Evolutionary conservation across 2,888 invertebrate species (phyloP).

Genomic region (Monopis laevigella): DNA sequence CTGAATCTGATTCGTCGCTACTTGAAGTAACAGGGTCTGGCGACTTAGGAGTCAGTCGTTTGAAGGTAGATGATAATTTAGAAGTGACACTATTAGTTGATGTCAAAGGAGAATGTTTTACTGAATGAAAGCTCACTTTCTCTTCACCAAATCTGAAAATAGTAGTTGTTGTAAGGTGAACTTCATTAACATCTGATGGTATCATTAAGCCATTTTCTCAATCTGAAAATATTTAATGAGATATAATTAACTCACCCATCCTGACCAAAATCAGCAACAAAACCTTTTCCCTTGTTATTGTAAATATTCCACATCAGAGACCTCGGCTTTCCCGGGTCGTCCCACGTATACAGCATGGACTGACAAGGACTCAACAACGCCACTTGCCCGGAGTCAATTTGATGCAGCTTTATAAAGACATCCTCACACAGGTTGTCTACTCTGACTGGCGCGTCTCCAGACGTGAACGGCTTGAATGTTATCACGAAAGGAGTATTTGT

Average conservation of each 20-base stretch:
- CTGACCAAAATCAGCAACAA: constrained; percentile 75
- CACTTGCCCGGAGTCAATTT: constrained; percentile 64
- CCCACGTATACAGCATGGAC: constrained; percentile 85
- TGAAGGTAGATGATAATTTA: constrained; percentile 63
- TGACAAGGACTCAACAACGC: constrained; percentile 80
- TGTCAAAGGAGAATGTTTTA: constrained; percentile 63
- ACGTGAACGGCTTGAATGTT: constrained; percentile 76
- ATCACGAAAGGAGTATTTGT: constrained; percentile 77
- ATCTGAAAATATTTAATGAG: too few species aligned
- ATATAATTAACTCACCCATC: constrained; percentile 70
- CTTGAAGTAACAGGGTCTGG: constrained; percentile 64
- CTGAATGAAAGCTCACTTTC: constrained; percentile 75
- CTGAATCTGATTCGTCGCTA: constrained; percentile 67
- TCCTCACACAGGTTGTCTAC: constrained; percentile 87
- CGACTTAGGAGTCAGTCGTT: constrained; percentile 58
- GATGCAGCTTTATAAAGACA: constrained; percentile 81
- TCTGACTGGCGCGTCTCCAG: constrained; percentile 83
- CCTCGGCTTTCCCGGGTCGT: constrained; percentile 79
- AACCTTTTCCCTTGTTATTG: constrained; percentile 79
- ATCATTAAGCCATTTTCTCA: too few species aligned
- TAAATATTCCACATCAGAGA: constrained; percentile 84
- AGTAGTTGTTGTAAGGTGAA: not conserved
- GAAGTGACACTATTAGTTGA: constrained; percentile 59
- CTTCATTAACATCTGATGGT: not conserved
- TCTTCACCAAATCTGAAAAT: constrained; percentile 71